These are phyloP conservation scores for Paedocypris sp. DNA, from an alignment of 2,113 vertebrate species.

Conservation along the genomic window DNA sequence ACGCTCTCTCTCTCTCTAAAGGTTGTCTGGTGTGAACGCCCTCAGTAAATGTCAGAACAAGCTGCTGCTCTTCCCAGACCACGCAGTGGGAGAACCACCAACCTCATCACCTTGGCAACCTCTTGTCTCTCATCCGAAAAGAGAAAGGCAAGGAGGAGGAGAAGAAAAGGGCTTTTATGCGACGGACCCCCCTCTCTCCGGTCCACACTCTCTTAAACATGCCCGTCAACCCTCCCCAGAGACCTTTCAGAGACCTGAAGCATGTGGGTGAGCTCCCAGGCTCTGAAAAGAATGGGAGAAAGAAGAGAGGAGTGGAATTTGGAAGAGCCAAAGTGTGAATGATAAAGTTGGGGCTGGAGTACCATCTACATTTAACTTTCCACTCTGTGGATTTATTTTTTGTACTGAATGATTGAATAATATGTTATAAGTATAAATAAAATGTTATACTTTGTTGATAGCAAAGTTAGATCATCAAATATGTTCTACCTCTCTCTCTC, in stretches of 20 bases:
- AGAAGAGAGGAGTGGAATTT: constrained; percentile 21
- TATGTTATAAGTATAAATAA: too few species aligned
- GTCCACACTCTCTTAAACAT: not conserved
- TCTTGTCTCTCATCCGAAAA: constrained; percentile 57
- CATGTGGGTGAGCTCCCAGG: constrained; percentile 64
- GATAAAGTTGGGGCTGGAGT: too few species aligned
- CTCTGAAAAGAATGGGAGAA: constrained; percentile 15
- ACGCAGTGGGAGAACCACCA: constrained; percentile 59
- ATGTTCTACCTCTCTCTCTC: too few species aligned
- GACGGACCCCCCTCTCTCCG: constrained; percentile 44
- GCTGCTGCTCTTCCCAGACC: constrained; percentile 67
- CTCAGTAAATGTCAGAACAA: constrained; percentile 70
- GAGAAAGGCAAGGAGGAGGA: constrained; percentile 50
- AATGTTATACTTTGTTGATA: too few species aligned
- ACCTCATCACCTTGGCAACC: constrained; percentile 68
- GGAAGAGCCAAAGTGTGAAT: too few species aligned
- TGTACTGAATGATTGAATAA: too few species aligned
- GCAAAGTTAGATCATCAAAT: too few species aligned
- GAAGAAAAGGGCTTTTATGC: constrained; percentile 68
- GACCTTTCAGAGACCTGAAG: constrained; percentile 45
- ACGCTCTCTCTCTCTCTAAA: constrained; percentile 23
- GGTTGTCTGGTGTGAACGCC: constrained; percentile 44
- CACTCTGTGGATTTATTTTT: too few species aligned
- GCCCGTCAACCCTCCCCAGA: constrained; percentile 30
- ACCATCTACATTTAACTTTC: too few species aligned